Evolutionary conservation across 2,797 vertebrate genomes (phyloP), one percentile per base, ranked within the genome.

Genomic region (Sebastes miniatus): DNA sequence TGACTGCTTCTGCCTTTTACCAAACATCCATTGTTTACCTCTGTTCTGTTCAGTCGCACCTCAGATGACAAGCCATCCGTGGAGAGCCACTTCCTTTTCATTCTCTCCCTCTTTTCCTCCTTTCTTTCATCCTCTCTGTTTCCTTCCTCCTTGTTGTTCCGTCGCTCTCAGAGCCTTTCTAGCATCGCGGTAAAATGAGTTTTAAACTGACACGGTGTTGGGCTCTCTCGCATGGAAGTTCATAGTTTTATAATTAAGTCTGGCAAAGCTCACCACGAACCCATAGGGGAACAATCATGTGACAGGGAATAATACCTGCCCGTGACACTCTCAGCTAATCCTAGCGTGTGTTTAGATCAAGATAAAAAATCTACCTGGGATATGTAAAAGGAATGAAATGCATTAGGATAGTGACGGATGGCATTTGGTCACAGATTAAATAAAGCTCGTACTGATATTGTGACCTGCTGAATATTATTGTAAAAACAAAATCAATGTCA

Each of bases 1-100:
- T 97, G 96, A 80, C 93, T 97, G 95, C 95, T 92, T 87, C 92
- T 93, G 91, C 91, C 87, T 94, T 89, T 78, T 85, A 94, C 89
- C 89, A 94, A 94, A 93, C 91, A 91, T 83, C 93, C 89, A 87
- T 91, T 95, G 92, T 93, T 88, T 94, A 93, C 94, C 91, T 91
- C 95, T 86, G 77, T 91, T 92, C 87, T 86, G 85, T 92, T 95
- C 94, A 92, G 94, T 95, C 88, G 95, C 92, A 94, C 92, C 88
- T 95, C 94, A 90, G 80, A 93, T 95, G 94, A 94, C 94, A 95
- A 95, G 93, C 83, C 87, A 90, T 85, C 95, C 91, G 84, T 83
- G 56, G 95, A 95, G 93, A 94, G 76, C 87, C 92, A 91, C 90
- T 85, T 88, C 91, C 75, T 77, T 92, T 91, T 93, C 86, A 79